phyloP scores from a whole-genome alignment of 2,888 invertebrate genomes.

The Tetheella fluctuosa region DNA sequence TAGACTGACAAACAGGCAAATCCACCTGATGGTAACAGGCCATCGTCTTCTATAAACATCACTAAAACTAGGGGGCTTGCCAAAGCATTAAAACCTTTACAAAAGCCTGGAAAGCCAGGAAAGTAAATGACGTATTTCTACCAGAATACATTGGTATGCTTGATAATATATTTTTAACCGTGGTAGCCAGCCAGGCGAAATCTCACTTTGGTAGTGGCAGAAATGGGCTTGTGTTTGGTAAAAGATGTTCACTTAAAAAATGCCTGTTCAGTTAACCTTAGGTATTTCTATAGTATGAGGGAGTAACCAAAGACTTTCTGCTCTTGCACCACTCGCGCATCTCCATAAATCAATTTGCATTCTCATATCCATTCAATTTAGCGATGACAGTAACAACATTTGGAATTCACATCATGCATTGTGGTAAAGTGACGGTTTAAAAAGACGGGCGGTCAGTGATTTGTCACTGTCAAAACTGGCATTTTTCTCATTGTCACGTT shows the following conservation, averaged over 20 bases:
- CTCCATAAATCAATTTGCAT: neutral
- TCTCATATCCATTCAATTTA: neutral
- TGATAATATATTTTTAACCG: too few species aligned
- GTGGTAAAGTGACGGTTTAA: conserved; percentile 1
- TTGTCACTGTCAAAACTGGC: conserved; percentile 8
- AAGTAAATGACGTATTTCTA: too few species aligned
- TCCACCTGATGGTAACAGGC: too few species aligned
- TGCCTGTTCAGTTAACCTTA: too few species aligned
- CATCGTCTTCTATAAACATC: too few species aligned
- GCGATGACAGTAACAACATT: neutral
- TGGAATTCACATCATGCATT: neutral
- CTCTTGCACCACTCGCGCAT: neutral
- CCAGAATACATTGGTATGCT: too few species aligned
- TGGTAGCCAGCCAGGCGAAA: too few species aligned
- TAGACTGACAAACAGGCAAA: too few species aligned
- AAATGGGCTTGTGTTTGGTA: too few species aligned
- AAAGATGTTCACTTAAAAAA: neutral
- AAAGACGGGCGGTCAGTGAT: conserved; percentile 2
- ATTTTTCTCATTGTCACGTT: neutral
- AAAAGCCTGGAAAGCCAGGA: too few species aligned
- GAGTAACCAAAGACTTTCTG: neutral
- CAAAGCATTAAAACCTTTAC: too few species aligned
- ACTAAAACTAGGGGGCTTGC: too few species aligned
- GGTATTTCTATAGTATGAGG: neutral
- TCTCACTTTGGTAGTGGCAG: neutral